A percentile compares a stretch with the other conserved stretches of the same genome.
Evolutionary conservation across 1,140 invertebrate species (phyloP).

Genomic region (Ceratosolen solmsi): DNA sequence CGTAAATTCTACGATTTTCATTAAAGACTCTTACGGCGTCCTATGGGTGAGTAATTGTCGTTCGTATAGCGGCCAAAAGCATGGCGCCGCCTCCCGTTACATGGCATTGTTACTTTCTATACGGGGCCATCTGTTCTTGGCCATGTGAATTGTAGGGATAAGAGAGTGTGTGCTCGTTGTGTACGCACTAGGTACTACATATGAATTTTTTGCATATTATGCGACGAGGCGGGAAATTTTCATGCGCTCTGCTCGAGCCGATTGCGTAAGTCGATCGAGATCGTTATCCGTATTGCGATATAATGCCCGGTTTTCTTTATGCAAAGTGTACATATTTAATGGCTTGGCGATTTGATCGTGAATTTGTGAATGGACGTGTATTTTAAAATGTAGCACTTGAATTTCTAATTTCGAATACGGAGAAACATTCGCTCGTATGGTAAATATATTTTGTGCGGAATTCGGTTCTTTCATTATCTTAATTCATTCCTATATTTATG

Average conservation of each 20-base stretch:
- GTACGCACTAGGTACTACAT: background rate
- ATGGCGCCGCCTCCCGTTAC: conserved; percentile 28
- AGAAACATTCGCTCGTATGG: too few relatives aligned
- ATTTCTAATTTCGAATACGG: background rate
- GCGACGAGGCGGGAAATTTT: background rate
- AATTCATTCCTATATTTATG: too few relatives aligned
- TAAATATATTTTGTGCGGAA: too few relatives aligned
- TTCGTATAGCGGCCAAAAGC: conserved; percentile 12
- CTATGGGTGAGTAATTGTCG: background rate
- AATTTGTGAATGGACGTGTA: background rate
- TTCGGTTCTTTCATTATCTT: too few relatives aligned
- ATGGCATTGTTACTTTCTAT: background rate
- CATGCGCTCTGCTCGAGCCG: background rate
- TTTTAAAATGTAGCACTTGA: background rate
- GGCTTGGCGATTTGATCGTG: too few relatives aligned
- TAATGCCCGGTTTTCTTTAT: background rate
- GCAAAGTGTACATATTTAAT: background rate
- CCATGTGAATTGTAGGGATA: conserved; percentile 27
- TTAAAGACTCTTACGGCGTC: background rate
- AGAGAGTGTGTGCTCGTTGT: conserved; percentile 10
- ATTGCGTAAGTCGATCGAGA: background rate
- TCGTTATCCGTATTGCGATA: background rate
- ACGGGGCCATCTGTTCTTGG: conserved; percentile 32
- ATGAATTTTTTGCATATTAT: conserved; percentile 21
- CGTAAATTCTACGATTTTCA: background rate